These are phyloP conservation scores for Menidia beryllina DNA, from an alignment of 2,113 vertebrate genomes.

Conservation along the genomic window DNA sequence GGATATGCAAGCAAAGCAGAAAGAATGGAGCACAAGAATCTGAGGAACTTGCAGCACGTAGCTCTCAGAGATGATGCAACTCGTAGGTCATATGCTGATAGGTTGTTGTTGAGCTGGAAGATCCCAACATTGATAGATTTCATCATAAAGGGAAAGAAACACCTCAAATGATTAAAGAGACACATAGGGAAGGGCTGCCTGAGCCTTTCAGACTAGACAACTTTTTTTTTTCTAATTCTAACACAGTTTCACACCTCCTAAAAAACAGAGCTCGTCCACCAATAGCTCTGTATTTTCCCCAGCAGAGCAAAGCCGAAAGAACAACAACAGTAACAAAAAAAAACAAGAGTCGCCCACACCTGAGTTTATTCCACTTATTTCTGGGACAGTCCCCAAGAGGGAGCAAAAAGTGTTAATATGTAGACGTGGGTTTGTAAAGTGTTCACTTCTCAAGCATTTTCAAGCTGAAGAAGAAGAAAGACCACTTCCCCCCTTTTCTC, in stretches of 20 bases:
- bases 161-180: too few relatives aligned
- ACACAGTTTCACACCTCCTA: background rate
- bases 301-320: background rate
- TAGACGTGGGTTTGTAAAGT: background rate
- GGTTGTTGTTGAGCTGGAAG: too few relatives aligned
- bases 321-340: background rate
- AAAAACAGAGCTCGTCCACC: background rate
- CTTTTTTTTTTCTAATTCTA: background rate
- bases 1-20: background rate
- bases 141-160: too few relatives aligned
- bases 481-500: too few relatives aligned
- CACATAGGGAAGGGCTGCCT: background rate
- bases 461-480: too few relatives aligned
- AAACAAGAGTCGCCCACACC: background rate
- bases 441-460: too few relatives aligned
- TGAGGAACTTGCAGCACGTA: background rate
- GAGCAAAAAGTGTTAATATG: too few relatives aligned
- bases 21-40: too few relatives aligned
- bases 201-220: background rate
- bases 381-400: background rate
- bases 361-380: background rate
- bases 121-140: too few relatives aligned
- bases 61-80: background rate
- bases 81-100: background rate
- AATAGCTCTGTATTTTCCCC: background rate